These are phyloP conservation scores for Paramisgurnus dabryanus DNA, from an alignment of 2,113 vertebrate species.

Conservation along the genomic window DNA sequence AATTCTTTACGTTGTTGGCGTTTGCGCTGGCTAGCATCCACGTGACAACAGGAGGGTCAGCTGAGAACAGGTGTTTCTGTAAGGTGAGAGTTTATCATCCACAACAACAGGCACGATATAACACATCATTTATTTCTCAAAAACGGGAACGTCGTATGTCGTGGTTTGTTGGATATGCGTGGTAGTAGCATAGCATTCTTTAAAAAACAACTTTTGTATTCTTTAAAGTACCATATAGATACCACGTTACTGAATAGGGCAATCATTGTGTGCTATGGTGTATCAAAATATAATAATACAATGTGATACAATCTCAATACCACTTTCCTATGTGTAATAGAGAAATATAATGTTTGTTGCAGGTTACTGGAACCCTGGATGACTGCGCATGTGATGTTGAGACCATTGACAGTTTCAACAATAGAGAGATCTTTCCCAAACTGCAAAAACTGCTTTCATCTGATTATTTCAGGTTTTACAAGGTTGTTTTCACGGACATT, in stretches of 20 bases:
- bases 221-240: no score
- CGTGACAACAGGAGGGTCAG: conserved; percentile 47
- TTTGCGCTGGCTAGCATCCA: conserved; percentile 36
- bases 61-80: conserved; percentile 80
- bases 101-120: no score
- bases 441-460: conserved; percentile 84
- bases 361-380: conserved; percentile 89
- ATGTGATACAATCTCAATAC: no score
- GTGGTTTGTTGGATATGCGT: no score
- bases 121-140: no score
- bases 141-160: no score
- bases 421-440: conserved; percentile 83
- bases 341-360: neutral
- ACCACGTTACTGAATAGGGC: no score
- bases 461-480: conserved; percentile 94
- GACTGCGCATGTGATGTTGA: conserved; percentile 93
- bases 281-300: no score
- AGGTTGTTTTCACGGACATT: conserved; percentile 69
- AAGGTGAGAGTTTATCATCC: conserved; percentile 72
- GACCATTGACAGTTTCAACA: conserved; percentile 91
- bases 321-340: neutral
- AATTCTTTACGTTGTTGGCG: neutral
- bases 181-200: no score
- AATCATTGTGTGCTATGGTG: no score
- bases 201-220: no score